Evolutionary conservation across 1,140 invertebrate species (phyloP).

Genomic region (Thaumatotibia leucotreta): DNA sequence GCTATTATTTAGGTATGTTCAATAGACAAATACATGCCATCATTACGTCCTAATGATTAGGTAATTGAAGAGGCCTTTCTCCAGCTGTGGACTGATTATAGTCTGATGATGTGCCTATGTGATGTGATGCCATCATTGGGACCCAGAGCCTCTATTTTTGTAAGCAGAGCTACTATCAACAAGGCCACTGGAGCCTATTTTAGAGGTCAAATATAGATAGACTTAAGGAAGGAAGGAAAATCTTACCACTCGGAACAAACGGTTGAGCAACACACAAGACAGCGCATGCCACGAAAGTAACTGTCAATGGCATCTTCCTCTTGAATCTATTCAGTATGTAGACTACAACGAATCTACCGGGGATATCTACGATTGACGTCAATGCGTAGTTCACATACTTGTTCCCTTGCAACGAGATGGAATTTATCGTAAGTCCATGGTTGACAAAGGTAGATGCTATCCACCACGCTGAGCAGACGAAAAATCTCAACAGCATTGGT

Average conservation of each 20-base stretch:
- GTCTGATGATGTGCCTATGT: no score
- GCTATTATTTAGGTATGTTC: no score
- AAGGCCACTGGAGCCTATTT: no score
- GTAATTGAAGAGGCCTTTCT: no score
- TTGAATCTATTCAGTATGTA: neutral
- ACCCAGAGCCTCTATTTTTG: no score
- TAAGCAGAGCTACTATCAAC: no score
- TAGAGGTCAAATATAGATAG: neutral
- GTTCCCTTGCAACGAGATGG: slow-evolving; percentile 81
- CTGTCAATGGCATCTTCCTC: neutral
- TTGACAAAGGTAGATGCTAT: slow-evolving; percentile 82
- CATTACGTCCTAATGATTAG: no score
- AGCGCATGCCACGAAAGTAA: neutral
- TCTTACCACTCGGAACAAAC: slow-evolving; percentile 14
- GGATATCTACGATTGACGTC: slow-evolving; percentile 79
- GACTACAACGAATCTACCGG: slow-evolving; percentile 77
- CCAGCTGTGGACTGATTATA: no score
- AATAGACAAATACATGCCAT: no score
- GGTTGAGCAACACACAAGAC: no score
- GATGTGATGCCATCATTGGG: no score
- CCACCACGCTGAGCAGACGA: slow-evolving; percentile 81
- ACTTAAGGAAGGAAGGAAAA: no score
- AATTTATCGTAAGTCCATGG: slow-evolving; percentile 85
- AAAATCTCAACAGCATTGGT: slow-evolving; percentile 14
- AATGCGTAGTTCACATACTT: slow-evolving; percentile 80